phyloP scores from a whole-genome alignment of 92 coral and sea anemone species.

The Parazoanthus swiftii region DNA sequence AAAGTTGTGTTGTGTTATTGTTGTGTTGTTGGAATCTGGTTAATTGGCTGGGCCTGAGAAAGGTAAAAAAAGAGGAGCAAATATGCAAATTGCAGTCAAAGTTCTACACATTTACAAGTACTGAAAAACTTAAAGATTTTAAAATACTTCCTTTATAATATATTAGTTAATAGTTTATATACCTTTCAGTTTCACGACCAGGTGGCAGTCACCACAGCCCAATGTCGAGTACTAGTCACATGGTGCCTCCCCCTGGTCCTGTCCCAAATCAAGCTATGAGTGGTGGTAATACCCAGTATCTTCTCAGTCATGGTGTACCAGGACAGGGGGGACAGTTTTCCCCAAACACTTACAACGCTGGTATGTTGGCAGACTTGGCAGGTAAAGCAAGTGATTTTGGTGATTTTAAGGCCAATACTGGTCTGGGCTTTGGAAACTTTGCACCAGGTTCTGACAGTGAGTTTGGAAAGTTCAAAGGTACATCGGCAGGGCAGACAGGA shows the following conservation, averaged over 20 bases:
- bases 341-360: no score
- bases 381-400: conserved; percentile 59
- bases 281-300: neutral
- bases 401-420: conserved; percentile 32
- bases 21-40: no score
- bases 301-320: neutral
- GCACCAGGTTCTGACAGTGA: conserved; percentile 1
- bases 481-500: conserved; percentile 33
- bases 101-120: no score
- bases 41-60: no score
- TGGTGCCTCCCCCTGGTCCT: conserved; percentile 22
- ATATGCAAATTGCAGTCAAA: no score
- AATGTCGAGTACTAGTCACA: conserved; percentile 10
- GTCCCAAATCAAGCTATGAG: neutral
- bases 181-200: conserved; percentile 71
- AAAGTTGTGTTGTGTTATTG: no score
- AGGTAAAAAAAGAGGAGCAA: no score
- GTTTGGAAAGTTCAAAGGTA: conserved; percentile 41
- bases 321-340: conserved; percentile 7
- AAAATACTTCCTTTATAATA: no score
- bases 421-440: conserved; percentile 4
- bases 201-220: conserved; percentile 52
- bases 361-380: neutral
- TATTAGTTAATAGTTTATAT: neutral
- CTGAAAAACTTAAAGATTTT: no score